Conservation (phyloP, 2,113 vertebrate genomes). For the Hyla sarda region DNA sequence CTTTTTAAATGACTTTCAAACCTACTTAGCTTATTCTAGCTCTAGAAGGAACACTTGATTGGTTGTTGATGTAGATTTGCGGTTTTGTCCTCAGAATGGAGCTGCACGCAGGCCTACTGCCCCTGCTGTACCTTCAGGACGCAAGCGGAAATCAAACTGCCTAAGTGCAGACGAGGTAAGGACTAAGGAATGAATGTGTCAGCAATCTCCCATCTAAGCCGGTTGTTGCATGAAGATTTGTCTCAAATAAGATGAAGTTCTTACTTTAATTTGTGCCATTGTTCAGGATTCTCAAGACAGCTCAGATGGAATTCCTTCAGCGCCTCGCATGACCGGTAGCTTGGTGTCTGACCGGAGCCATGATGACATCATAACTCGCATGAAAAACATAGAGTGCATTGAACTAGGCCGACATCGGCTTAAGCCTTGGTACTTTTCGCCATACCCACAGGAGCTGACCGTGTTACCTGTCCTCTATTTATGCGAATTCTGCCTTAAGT, state of each 20-base stretch:
- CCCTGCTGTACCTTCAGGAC: constrained; percentile 79
- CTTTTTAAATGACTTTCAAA: too few relatives aligned
- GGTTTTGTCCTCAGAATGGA: constrained; percentile 78
- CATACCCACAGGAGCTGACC: constrained; percentile 92
- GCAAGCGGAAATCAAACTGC: constrained; percentile 89
- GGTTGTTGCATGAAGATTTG: too few relatives aligned
- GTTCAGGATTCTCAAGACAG: constrained; percentile 92
- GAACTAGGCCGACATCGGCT: constrained; percentile 91
- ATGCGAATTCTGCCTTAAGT: constrained; percentile 97
- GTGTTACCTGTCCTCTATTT: constrained; percentile 90
- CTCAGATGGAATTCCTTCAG: constrained; percentile 87
- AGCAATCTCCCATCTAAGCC: too few relatives aligned
- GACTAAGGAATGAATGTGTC: not conserved
- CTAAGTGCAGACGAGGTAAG: constrained; percentile 85
- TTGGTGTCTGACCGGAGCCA: constrained; percentile 93
- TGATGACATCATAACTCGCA: constrained; percentile 93
- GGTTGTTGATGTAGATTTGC: not conserved
- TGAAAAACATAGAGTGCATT: constrained; percentile 96
- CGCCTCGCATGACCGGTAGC: constrained; percentile 92
- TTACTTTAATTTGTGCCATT: too few relatives aligned
- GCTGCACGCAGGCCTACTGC: constrained; percentile 79
- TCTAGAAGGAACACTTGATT: not conserved
- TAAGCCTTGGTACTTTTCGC: constrained; percentile 96
- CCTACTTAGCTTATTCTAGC: too few relatives aligned
- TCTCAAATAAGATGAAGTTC: too few relatives aligned